These are phyloP conservation scores for Ectemnius lituratus DNA, from an alignment of 2,888 invertebrate species.

Conservation along the genomic window DNA sequence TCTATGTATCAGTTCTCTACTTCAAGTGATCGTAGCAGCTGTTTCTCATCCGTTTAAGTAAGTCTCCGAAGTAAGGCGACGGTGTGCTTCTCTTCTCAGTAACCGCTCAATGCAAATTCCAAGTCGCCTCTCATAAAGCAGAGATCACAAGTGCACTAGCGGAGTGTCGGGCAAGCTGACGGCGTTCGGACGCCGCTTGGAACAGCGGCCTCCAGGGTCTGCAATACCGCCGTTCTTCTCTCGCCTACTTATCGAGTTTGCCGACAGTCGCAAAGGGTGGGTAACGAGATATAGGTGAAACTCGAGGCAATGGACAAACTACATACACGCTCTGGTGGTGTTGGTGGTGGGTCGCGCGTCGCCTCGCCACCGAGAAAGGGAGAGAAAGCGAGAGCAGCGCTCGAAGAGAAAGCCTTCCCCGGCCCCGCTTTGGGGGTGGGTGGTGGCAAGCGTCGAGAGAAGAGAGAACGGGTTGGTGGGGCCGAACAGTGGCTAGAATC, in stretches of 20 bases:
- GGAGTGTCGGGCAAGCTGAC: too few relatives aligned
- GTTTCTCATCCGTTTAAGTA: too few relatives aligned
- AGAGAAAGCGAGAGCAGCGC: slow-evolving; percentile 3
- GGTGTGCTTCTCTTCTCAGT: too few relatives aligned
- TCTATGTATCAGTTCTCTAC: not conserved
- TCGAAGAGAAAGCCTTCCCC: not conserved
- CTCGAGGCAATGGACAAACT: slow-evolving; percentile 45
- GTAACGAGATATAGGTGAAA: slow-evolving; percentile 69
- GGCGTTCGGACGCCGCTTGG: too few relatives aligned
- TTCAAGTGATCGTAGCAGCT: not conserved
- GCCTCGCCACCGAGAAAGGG: not conserved
- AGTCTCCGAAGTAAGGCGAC: too few relatives aligned
- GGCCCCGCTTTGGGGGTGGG: slow-evolving; percentile 28
- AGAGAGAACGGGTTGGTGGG: slow-evolving; percentile 20
- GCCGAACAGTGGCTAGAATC: slow-evolving; percentile 40
- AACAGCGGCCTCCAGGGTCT: not conserved
- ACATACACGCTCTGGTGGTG: not conserved
- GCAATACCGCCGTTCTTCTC: not conserved
- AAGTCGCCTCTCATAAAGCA: not conserved
- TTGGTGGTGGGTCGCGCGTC: not conserved
- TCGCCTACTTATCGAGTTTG: slow-evolving; percentile 49
- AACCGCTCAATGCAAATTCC: slow-evolving; percentile 3
- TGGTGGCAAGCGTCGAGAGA: slow-evolving; percentile 34
- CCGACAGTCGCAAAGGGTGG: slow-evolving; percentile 60
- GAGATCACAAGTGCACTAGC: too few relatives aligned